A percentile compares a stretch with the other conserved stretches of the same genome.
These are phyloP conservation scores for Podarcis siculus DNA, from an alignment of 2,797 vertebrate species.

Conservation along the genomic window DNA sequence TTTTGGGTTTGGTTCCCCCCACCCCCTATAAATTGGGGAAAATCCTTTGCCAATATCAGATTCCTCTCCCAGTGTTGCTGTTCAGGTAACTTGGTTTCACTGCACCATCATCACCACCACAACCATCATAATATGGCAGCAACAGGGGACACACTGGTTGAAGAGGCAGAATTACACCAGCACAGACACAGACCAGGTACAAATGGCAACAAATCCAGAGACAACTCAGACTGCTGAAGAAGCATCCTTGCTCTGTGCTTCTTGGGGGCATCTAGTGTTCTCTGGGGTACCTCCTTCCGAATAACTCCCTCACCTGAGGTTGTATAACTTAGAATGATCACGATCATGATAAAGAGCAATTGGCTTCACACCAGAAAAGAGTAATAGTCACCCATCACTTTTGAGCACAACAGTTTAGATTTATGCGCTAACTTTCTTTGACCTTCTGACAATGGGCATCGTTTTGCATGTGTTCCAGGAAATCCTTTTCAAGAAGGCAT, in stretches of 20 bases:
- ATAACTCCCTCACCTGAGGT: not conserved
- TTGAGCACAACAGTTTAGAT: constrained; percentile 13
- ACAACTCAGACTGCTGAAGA: not conserved
- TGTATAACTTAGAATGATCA: not conserved
- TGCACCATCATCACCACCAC: too few species aligned
- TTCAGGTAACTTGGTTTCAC: too few species aligned
- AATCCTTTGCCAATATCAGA: too few species aligned
- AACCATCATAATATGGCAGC: too few species aligned
- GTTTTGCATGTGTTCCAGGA: constrained; percentile 20
- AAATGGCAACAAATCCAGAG: not conserved
- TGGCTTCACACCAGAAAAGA: not conserved
- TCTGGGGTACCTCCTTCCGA: not conserved
- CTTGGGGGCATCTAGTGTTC: not conserved
- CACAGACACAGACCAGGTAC: too few species aligned
- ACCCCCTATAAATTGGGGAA: too few species aligned
- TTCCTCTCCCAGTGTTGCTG: too few species aligned
- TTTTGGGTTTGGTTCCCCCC: too few species aligned
- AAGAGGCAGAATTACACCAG: too few species aligned
- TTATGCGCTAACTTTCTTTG: not conserved
- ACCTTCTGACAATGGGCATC: not conserved
- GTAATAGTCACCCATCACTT: constrained; percentile 2
- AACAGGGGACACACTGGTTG: too few species aligned
- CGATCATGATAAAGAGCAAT: not conserved
- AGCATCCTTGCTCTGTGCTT: not conserved
- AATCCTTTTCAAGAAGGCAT: not conserved